Evolutionary conservation across 2,113 vertebrate species (phyloP), one percentile per base, ranked within the genome.

Genomic region (Bos javanicus): DNA sequence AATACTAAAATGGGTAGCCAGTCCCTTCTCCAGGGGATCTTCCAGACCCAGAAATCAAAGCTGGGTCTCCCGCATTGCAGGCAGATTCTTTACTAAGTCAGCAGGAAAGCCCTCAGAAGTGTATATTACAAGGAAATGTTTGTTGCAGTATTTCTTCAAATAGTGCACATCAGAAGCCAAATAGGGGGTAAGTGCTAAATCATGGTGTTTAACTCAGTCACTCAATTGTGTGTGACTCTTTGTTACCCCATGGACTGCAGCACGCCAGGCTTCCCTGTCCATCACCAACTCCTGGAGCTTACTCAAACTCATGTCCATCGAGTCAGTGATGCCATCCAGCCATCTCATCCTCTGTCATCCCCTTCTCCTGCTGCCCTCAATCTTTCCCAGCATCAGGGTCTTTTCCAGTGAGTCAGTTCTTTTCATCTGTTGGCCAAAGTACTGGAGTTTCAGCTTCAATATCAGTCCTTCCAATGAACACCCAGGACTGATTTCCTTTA

Each of bases 151-250:
- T 74, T 91, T 84, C 56, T 87, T 56, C 56, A 67, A 83, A 9
- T 10, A 36, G 8, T 46, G 57, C 50, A 59, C 52, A 23, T 71
- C 16, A 28, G 17, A 83, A 43, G 12, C 30, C 25, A 39, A 23
- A 48, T 2, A 33, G 21, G n/a, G 48, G 14, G 12, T 2, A 0
- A 28, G 30, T 3, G 4, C 10, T 48, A 23, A 60, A 16, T 62
- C 39, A 16, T 6, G 16, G 30, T 28, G n/a, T 71, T 71, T 19
- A 39, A 10, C 67, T 71, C 67, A 71, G 67, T 23, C 67, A 71
- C 67, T 71, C 19, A 39, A 0, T 71, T 10, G 0, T 71, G 19
- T 39, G n/a, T 10, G n/a, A 71, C 67, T 71, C 10, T 71, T 71
- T 71, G 67, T 6, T 5, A 36, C 19, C 67, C 67, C 67, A 23